These are phyloP conservation scores for Antheraea assamensis DNA, from an alignment of 2,888 invertebrate genomes.

Conservation along the genomic window DNA sequence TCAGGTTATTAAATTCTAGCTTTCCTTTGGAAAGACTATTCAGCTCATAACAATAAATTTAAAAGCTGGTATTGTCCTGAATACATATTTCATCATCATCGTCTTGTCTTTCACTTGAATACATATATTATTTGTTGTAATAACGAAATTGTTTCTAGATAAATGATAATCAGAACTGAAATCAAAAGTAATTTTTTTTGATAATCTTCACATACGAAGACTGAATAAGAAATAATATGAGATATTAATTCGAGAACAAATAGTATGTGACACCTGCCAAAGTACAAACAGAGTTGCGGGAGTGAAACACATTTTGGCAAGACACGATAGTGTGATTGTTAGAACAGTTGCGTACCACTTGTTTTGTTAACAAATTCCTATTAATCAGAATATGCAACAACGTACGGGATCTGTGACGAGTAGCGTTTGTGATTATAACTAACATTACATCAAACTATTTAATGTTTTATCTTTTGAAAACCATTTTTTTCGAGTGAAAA, in stretches of 20 bases:
- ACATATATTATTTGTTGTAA: too few relatives aligned
- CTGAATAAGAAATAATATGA: background rate
- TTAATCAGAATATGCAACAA: background rate
- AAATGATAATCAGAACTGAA: too few relatives aligned
- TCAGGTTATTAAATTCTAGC: too few relatives aligned
- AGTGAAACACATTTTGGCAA: slow-evolving; percentile 43
- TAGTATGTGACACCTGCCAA: slow-evolving; percentile 8
- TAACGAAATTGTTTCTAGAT: too few relatives aligned
- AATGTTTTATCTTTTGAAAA: background rate
- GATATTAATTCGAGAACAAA: slow-evolving; percentile 12
- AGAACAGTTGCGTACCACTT: slow-evolving; percentile 45
- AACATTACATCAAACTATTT: background rate
- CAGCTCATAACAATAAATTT: too few relatives aligned
- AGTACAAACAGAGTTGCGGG: slow-evolving; percentile 36
- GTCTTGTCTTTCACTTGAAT: too few relatives aligned
- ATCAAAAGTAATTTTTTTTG: too few relatives aligned
- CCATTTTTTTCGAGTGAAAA: too few relatives aligned
- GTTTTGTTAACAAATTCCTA: slow-evolving; percentile 28
- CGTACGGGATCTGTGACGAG: background rate
- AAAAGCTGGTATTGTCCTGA: too few relatives aligned
- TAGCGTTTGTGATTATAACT: background rate
- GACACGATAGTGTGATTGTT: slow-evolving; percentile 42
- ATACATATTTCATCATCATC: too few relatives aligned
- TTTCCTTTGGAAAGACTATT: too few relatives aligned
- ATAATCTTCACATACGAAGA: too few relatives aligned